A percentile compares a stretch with the other conserved stretches of the same genome.
phyloP scores from a whole-genome alignment of 2,888 invertebrate species.

The Tetragonula carbonaria region DNA sequence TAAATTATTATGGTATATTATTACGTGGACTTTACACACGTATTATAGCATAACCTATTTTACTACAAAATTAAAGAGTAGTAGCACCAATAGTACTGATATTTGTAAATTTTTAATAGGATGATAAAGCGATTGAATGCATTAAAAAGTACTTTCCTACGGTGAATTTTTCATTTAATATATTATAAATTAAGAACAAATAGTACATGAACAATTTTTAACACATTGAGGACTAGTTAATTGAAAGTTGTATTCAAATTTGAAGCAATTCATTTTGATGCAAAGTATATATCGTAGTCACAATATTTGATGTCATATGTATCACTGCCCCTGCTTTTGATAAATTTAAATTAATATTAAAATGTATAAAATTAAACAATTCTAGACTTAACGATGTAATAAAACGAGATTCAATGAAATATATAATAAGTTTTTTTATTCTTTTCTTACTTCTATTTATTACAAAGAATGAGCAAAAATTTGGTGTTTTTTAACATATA shows the following conservation, averaged over 20 bases:
- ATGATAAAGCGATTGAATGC: not conserved
- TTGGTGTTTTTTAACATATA: not conserved
- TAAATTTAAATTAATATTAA: not conserved
- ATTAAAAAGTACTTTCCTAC: not conserved
- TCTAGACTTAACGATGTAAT: not conserved
- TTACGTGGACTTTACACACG: slow-evolving; percentile 10
- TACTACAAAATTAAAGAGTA: slow-evolving; percentile 17
- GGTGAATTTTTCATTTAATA: not conserved
- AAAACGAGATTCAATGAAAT: not conserved
- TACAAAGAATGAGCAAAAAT: not conserved
- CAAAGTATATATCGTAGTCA: not conserved
- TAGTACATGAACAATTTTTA: not conserved
- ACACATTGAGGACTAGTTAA: not conserved
- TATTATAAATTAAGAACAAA: not conserved
- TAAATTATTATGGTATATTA: slow-evolving; percentile 35
- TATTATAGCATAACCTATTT: slow-evolving; percentile 49
- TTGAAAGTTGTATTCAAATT: not conserved
- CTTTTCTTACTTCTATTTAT: not conserved
- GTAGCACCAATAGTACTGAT: slow-evolving; percentile 2
- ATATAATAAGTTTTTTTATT: not conserved
- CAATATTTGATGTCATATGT: not conserved
- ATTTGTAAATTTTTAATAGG: slow-evolving; percentile 13
- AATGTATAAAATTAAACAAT: not conserved
- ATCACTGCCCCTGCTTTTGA: not conserved
- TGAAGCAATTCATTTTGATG: not conserved